phyloP scores from a whole-genome alignment of 2,888 invertebrate species.

The Synanthedon formicaeformis region DNA sequence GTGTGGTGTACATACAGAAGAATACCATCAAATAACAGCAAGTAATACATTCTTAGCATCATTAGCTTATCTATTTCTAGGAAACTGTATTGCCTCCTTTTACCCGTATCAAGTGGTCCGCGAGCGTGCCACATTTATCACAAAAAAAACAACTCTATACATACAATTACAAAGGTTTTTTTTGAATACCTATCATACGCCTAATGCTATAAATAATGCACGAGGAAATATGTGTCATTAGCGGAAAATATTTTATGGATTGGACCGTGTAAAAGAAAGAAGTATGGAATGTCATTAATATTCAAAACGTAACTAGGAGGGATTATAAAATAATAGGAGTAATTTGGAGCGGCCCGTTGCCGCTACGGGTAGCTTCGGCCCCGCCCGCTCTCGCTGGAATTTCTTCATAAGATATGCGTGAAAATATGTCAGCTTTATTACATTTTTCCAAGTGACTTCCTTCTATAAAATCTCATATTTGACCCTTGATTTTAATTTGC shows the following conservation, averaged over 20 bases:
- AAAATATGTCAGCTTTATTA: slow-evolving; percentile 64
- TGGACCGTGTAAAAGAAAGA: slow-evolving; percentile 45
- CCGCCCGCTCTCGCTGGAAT: slow-evolving; percentile 23
- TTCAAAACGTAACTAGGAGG: slow-evolving; percentile 68
- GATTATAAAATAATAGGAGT: slow-evolving; percentile 71
- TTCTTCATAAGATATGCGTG: slow-evolving; percentile 64
- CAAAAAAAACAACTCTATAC: too few species aligned
- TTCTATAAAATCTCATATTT: slow-evolving; percentile 20
- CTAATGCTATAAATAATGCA: background rate
- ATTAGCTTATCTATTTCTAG: slow-evolving; percentile 19
- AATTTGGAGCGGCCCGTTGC: slow-evolving; percentile 51
- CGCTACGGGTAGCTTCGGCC: slow-evolving; percentile 10
- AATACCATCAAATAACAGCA: too few species aligned
- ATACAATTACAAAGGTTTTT: too few species aligned
- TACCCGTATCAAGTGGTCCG: too few species aligned
- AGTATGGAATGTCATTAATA: slow-evolving; percentile 67
- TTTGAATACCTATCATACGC: too few species aligned
- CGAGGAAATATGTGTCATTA: slow-evolving; percentile 36
- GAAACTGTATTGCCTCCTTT: slow-evolving; percentile 20
- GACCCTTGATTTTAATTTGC: slow-evolving; percentile 12
- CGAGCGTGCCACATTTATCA: too few species aligned
- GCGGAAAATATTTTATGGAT: slow-evolving; percentile 46
- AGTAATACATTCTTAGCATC: too few species aligned
- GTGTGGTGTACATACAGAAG: background rate
- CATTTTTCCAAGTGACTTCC: slow-evolving; percentile 46